Evolutionary conservation across 2,113 vertebrate species (phyloP).

Genomic region (Campylorhamphus procurvoides): DNA sequence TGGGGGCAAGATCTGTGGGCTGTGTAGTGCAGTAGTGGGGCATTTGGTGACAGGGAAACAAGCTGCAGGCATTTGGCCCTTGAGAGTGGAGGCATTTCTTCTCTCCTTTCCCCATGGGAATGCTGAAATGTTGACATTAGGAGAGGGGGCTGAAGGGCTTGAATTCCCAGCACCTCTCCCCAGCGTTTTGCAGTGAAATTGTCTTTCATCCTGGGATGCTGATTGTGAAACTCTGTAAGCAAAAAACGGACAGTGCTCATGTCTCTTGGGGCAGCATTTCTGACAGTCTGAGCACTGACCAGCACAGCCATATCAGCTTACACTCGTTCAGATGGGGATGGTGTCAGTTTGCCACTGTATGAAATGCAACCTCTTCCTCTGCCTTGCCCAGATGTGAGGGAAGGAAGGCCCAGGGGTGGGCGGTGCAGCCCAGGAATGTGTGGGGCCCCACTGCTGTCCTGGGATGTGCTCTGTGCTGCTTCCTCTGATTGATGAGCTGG

Average conservation of each 20-base stretch:
- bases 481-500: conserved; percentile 57
- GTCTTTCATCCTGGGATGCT: conserved; percentile 7
- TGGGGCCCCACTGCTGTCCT: conserved; percentile 30
- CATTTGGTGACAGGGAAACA: conserved; percentile 47
- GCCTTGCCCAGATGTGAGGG: conserved; percentile 36
- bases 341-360: conserved; percentile 40
- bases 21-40: not conserved
- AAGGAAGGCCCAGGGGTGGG: not conserved
- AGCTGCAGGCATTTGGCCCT: conserved; percentile 39
- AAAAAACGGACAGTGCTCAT: not conserved
- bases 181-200: not conserved
- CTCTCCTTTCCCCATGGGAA: conserved; percentile 14
- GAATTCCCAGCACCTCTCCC: not conserved
- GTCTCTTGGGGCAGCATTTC: not conserved
- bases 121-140: conserved; percentile 3
- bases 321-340: not conserved
- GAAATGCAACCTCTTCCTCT: conserved; percentile 4
- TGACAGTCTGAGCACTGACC: not conserved
- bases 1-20: not conserved
- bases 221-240: not conserved
- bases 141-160: not conserved
- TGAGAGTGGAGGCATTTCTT: conserved; percentile 25
- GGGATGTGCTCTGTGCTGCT: not conserved
- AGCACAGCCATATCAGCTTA: not conserved
- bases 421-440: conserved; percentile 16